Percentiles rank a stretch among this genome's conserved stretches.
Evolutionary conservation across 2,113 vertebrate species (phyloP).

Genomic region (Ifrita kowaldi): DNA sequence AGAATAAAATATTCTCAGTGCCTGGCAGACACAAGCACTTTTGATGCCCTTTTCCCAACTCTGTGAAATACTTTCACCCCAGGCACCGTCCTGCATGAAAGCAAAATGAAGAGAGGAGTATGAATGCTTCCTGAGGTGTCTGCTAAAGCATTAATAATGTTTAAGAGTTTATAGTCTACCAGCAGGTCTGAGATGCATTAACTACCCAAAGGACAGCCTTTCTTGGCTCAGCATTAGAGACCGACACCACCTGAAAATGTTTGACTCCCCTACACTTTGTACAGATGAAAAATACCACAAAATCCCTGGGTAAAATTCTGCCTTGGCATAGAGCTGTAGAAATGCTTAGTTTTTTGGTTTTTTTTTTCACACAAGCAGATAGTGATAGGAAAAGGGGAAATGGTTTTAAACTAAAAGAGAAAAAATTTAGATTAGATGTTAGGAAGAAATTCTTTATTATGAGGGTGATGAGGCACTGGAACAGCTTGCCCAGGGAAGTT

Average conservation of each 20-base stretch:
- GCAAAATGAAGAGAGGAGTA: background rate
- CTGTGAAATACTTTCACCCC: background rate
- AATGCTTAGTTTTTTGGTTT: background rate
- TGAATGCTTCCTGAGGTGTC: background rate
- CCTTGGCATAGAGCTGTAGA: background rate
- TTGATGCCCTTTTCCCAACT: background rate
- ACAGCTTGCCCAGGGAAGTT: background rate
- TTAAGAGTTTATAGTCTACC: background rate
- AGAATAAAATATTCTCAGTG: background rate
- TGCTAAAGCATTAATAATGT: background rate
- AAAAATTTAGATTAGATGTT: background rate
- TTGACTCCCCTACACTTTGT: background rate
- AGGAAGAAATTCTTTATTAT: background rate
- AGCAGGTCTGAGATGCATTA: background rate
- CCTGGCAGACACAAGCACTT: background rate
- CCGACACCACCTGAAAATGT: conserved; percentile 40
- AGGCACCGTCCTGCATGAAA: background rate
- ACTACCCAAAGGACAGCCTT: background rate
- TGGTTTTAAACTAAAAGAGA: background rate
- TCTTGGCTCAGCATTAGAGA: conserved; percentile 24
- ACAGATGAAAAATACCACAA: conserved; percentile 18
- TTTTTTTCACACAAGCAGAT: background rate
- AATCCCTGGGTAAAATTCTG: background rate
- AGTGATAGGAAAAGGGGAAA: background rate
- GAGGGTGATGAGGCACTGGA: background rate